Conservation (phyloP, 92 coral and sea anemone genomes). For the Pocillopora meandrina region DNA sequence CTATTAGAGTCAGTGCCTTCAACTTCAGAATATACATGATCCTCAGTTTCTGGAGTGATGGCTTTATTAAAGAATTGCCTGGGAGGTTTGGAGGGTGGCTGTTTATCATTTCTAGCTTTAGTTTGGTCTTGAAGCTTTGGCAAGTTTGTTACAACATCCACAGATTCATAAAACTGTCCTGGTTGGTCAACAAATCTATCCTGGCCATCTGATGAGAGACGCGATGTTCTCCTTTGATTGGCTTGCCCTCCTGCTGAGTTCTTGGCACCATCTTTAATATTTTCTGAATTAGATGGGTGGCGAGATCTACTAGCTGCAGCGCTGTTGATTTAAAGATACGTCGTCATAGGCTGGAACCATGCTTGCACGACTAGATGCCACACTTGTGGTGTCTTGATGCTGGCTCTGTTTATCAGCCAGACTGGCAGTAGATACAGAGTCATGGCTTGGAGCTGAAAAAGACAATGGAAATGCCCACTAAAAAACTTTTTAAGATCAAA, state of each 20-base stretch:
- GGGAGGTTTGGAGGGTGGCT: constrained; percentile 13
- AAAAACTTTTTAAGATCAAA: no score
- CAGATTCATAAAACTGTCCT: constrained; percentile 39
- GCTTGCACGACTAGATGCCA: constrained; percentile 77
- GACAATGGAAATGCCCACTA: no score
- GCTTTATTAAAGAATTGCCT: background rate
- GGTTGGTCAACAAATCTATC: constrained; percentile 29
- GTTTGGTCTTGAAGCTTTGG: constrained; percentile 3
- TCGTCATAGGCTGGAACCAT: constrained; percentile 75
- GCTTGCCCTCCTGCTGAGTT: background rate
- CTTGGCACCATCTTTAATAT: constrained; percentile 2
- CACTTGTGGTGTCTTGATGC: constrained; percentile 62
- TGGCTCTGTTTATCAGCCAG: constrained; percentile 35
- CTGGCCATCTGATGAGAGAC: constrained; percentile 22
- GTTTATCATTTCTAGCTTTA: background rate
- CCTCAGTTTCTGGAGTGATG: background rate
- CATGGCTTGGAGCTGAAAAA: constrained; percentile 57
- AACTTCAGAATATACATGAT: constrained; percentile 62
- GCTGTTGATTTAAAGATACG: constrained; percentile 69
- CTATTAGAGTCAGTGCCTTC: constrained; percentile 37
- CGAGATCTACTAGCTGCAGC: constrained; percentile 30
- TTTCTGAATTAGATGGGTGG: background rate
- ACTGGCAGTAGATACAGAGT: constrained; percentile 20
- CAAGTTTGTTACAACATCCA: constrained; percentile 33
- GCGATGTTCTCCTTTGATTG: background rate